These are phyloP conservation scores for Conus betulinus DNA, from an alignment of 1,140 invertebrate species.

Conservation along the genomic window DNA sequence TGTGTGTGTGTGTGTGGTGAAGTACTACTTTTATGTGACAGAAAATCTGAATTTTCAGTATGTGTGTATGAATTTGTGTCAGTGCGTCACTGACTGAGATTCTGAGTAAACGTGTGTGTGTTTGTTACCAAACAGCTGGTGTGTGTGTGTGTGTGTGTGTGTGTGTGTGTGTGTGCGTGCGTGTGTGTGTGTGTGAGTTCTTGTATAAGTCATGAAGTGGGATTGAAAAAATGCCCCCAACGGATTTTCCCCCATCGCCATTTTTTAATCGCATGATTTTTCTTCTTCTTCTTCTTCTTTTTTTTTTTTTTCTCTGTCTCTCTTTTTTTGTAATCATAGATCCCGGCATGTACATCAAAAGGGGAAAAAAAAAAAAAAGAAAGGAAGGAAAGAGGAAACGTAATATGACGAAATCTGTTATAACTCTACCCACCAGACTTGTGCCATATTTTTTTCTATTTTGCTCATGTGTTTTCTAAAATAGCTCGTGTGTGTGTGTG, in stretches of 20 bases:
- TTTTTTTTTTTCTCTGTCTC: background rate
- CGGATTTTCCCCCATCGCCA: background rate
- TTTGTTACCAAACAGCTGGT: background rate
- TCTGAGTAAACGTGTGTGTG: background rate
- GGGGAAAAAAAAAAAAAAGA: background rate
- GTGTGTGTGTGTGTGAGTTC: background rate
- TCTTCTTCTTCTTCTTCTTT: background rate
- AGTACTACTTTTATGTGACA: background rate
- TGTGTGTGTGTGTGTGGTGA: background rate
- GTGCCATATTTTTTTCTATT: background rate
- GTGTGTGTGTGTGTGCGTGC: background rate
- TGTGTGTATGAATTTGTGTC: conserved; percentile 4
- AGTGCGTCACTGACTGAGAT: background rate
- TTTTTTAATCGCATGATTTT: background rate
- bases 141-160: background rate
- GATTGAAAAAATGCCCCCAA: background rate
- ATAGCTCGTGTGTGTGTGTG: background rate
- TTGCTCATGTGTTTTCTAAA: background rate
- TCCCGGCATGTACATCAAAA: background rate
- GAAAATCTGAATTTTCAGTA: background rate
- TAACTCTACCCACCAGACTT: background rate
- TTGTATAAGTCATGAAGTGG: background rate
- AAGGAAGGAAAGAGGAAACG: background rate
- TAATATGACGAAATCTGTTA: background rate
- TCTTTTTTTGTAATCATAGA: background rate